Percentiles rank a stretch among this genome's conserved stretches.
These are phyloP conservation scores for Agraylea sexmaculata DNA, from an alignment of 1,140 invertebrate species.

Conservation along the genomic window DNA sequence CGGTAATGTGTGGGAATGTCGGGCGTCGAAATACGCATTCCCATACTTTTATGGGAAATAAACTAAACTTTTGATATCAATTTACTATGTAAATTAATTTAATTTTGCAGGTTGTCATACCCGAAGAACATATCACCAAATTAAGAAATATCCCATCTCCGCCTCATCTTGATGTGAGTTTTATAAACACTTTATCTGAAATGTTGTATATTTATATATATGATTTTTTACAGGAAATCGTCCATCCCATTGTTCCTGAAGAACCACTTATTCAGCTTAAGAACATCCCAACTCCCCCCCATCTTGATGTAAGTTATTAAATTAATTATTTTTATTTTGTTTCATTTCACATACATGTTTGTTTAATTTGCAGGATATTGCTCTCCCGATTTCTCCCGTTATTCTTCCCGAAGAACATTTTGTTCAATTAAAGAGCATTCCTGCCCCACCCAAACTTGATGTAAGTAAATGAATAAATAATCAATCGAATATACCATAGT, in stretches of 20 bases:
- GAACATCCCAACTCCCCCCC: neutral
- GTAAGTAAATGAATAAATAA: neutral
- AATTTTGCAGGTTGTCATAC: too few species aligned
- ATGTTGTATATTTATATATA: too few species aligned
- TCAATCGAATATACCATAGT: neutral
- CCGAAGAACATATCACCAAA: too few species aligned
- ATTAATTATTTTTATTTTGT: neutral
- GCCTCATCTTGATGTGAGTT: too few species aligned
- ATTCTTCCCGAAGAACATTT: neutral
- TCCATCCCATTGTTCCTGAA: neutral
- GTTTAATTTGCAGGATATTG: neutral
- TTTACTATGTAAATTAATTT: too few species aligned
- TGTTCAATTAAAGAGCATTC: neutral
- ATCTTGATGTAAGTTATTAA: neutral
- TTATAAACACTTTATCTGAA: too few species aligned
- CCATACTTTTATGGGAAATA: neutral
- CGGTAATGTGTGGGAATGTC: neutral
- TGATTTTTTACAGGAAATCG: too few species aligned
- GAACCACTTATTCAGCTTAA: neutral
- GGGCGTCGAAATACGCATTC: neutral
- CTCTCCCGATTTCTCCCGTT: neutral
- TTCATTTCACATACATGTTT: neutral
- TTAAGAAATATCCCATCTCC: too few species aligned
- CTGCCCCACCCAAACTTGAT: slow-evolving; percentile 3
- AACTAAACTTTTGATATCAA: neutral